Percentiles rank a stretch among this genome's conserved stretches.
Conservation (phyloP, 1,140 invertebrate genomes). For the Hirudo medicinalis region DNA sequence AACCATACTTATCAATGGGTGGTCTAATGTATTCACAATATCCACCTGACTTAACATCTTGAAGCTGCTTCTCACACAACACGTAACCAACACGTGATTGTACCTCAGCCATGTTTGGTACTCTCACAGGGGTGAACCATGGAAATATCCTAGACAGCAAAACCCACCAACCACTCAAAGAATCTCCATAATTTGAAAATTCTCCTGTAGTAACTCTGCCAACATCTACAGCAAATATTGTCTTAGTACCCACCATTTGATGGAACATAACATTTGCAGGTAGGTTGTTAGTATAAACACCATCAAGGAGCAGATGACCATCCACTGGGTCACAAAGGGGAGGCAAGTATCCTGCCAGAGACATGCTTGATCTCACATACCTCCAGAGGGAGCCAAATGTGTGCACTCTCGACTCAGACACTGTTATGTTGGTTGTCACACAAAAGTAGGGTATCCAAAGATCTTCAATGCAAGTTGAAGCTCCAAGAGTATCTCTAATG, state of each 20-base stretch:
- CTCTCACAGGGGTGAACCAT: slow-evolving; percentile 62
- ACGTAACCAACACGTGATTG: slow-evolving; percentile 94
- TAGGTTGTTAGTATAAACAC: slow-evolving; percentile 99
- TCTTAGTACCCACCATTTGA: slow-evolving; percentile 58
- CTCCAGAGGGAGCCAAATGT: slow-evolving; percentile 92
- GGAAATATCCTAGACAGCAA: slow-evolving; percentile 60
- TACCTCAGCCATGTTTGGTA: slow-evolving; percentile 75
- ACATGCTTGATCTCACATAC: slow-evolving; percentile 96
- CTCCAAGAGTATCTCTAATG: slow-evolving; percentile 68
- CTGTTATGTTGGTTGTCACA: slow-evolving; percentile 91
- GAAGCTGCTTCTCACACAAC: slow-evolving; percentile 87
- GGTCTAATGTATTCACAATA: slow-evolving; percentile 97
- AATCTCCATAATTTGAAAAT: slow-evolving; percentile 93
- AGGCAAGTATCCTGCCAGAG: slow-evolving; percentile 92
- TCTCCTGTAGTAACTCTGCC: slow-evolving; percentile 91
- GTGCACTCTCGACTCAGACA: slow-evolving; percentile 82
- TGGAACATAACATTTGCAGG: slow-evolving; percentile 57
- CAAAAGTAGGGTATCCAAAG: slow-evolving; percentile 97
- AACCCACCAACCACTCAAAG: slow-evolving; percentile 93
- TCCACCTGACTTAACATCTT: slow-evolving; percentile 89
- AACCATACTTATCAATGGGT: slow-evolving; percentile 91
- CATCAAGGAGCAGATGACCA: slow-evolving; percentile 93
- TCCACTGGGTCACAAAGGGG: slow-evolving; percentile 93
- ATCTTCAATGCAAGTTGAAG: slow-evolving; percentile 63
- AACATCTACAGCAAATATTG: slow-evolving; percentile 93